Evolutionary conservation across 2,888 invertebrate genomes (phyloP).

Genomic region (Anticlea derivata): DNA sequence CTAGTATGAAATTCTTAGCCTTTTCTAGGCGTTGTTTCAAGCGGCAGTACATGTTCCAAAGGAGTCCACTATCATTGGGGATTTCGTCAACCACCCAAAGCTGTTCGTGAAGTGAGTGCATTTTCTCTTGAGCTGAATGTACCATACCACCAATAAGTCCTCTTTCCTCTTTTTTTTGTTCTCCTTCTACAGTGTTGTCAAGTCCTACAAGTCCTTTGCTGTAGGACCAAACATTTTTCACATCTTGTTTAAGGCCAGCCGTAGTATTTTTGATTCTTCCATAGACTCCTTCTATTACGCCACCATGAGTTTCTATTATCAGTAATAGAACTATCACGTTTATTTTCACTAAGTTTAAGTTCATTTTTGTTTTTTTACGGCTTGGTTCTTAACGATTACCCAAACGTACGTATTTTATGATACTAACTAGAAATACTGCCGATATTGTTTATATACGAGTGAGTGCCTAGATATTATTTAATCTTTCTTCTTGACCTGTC

Average conservation of each 20-base stretch:
- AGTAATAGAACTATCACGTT: conserved; percentile 30
- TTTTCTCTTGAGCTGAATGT: conserved; percentile 34
- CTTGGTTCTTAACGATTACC: too few relatives aligned
- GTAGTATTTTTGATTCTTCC: conserved; percentile 40
- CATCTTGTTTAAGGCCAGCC: conserved; percentile 33
- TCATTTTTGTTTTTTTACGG: conserved; percentile 33
- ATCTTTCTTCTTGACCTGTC: conserved; percentile 22
- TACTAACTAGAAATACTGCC: conserved; percentile 1
- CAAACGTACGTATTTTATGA: background rate
- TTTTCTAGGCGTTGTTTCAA: conserved; percentile 31
- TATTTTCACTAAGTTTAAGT: conserved; percentile 23
- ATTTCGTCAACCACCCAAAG: conserved; percentile 35
- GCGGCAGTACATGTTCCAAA: conserved; percentile 35
- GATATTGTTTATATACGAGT: conserved; percentile 13
- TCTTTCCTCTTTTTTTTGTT: conserved; percentile 23
- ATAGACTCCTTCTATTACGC: conserved; percentile 35
- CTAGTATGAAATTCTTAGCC: conserved; percentile 29
- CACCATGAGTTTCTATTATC: conserved; percentile 31
- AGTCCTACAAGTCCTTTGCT: conserved; percentile 39
- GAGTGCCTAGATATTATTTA: conserved; percentile 12
- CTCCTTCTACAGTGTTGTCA: conserved; percentile 14
- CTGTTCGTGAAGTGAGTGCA: conserved; percentile 32
- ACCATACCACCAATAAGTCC: conserved; percentile 37
- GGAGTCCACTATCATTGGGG: conserved; percentile 30
- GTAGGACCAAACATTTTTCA: conserved; percentile 30